Conservation (phyloP, 2,113 vertebrate species). For the Varanus salvator region DNA sequence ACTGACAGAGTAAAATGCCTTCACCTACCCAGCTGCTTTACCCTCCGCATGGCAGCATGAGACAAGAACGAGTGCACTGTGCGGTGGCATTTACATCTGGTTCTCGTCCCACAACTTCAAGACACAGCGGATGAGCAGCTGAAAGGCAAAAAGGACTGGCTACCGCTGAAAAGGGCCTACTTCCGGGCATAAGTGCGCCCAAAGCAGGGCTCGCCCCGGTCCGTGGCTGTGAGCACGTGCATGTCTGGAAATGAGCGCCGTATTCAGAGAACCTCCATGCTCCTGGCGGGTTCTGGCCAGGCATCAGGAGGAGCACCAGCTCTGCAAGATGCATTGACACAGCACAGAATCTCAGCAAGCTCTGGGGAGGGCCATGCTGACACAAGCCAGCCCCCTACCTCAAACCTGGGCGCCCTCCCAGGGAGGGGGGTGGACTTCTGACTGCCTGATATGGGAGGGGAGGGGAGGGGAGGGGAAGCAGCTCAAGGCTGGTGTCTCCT, state of each 20-base stretch:
- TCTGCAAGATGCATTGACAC: no score
- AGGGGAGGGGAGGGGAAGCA: background rate
- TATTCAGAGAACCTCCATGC: background rate
- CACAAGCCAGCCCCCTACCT: background rate
- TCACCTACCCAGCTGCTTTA: background rate
- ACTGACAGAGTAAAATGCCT: no score
- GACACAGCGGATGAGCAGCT: background rate
- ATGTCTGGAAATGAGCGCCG: background rate
- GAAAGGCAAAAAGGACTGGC: slow-evolving; percentile 20
- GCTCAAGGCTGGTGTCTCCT: background rate
- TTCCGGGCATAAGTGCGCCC: background rate
- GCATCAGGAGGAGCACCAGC: no score
- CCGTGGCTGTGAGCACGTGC: no score
- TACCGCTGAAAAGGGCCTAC: background rate
- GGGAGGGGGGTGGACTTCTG: no score
- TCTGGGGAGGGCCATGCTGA: background rate
- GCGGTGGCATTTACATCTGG: accelerated
- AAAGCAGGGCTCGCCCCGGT: no score
- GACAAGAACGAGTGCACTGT: background rate
- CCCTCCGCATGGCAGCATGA: background rate
- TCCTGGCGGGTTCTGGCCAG: no score
- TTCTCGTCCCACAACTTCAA: slow-evolving; percentile 20
- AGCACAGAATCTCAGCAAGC: no score
- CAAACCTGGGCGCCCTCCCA: no score
- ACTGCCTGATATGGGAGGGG: background rate